Evolutionary conservation across 2,888 invertebrate genomes (phyloP).

Genomic region (Cremastinae sp.): DNA sequence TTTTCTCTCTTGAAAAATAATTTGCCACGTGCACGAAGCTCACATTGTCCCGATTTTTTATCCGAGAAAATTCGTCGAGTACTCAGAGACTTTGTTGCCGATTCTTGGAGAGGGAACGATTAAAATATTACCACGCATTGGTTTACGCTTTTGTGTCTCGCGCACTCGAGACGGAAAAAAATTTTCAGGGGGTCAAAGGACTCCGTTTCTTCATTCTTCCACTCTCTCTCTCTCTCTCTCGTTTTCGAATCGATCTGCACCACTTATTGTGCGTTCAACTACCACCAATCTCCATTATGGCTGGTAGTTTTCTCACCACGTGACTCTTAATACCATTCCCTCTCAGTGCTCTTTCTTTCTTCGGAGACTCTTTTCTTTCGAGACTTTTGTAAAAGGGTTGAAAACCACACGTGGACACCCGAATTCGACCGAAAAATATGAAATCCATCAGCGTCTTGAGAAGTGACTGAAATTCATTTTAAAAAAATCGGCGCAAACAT

Average conservation of each 20-base stretch:
- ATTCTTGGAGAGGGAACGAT: slow-evolving; percentile 40
- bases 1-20: slow-evolving; percentile 26
- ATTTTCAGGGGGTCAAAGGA: slow-evolving; percentile 44
- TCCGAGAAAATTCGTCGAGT: slow-evolving; percentile 6
- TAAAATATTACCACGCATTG: slow-evolving; percentile 49
- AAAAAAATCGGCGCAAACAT: too few species aligned
- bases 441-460: too few species aligned
- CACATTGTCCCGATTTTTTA: slow-evolving; percentile 20
- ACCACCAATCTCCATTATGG: slow-evolving; percentile 25
- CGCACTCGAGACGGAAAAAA: not conserved
- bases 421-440: too few species aligned
- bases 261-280: slow-evolving; percentile 57
- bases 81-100: slow-evolving; percentile 36
- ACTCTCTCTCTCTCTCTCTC: not conserved
- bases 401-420: slow-evolving; percentile 31
- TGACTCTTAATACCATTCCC: slow-evolving; percentile 41
- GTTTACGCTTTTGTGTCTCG: not conserved
- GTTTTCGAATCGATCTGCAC: slow-evolving; percentile 25
- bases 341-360: slow-evolving; percentile 29
- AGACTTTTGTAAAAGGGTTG: slow-evolving; percentile 41
- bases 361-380: not conserved
- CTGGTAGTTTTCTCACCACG: slow-evolving; percentile 54
- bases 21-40: slow-evolving; percentile 38
- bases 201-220: slow-evolving; percentile 14
- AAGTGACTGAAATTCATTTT: too few species aligned